Percentiles rank a stretch among this genome's conserved stretches.
These are phyloP conservation scores for Chorisops tibialis DNA, from an alignment of 2,888 invertebrate genomes.

Conservation along the genomic window DNA sequence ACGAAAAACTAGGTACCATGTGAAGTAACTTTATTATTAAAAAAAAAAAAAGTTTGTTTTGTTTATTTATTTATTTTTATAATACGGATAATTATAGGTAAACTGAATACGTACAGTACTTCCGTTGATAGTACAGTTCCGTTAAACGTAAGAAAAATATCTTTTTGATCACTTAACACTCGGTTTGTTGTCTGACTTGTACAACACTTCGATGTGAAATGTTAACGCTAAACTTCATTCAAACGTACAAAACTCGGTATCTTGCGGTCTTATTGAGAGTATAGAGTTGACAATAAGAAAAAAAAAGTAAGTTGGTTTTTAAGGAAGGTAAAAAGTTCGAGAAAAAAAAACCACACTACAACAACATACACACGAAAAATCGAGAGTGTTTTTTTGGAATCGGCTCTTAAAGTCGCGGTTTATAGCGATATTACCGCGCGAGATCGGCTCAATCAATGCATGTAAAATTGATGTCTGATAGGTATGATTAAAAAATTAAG, in stretches of 20 bases:
- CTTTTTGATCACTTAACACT: slow-evolving; percentile 25
- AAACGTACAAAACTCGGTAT: slow-evolving; percentile 36
- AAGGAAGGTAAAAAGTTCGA: slow-evolving; percentile 1
- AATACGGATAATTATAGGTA: background rate
- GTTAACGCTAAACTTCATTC: slow-evolving; percentile 35
- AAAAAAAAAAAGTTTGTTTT: no score
- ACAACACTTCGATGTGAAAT: slow-evolving; percentile 40
- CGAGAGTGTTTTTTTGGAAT: background rate
- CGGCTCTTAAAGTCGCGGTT: slow-evolving; percentile 4
- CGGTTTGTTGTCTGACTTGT: slow-evolving; percentile 36
- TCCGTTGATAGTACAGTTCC: slow-evolving; percentile 23
- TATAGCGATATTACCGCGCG: no score
- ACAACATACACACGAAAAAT: background rate
- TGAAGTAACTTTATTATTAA: no score
- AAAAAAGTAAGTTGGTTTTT: slow-evolving; percentile 17
- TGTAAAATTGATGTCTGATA: no score
- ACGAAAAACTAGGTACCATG: no score
- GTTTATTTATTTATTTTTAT: background rate
- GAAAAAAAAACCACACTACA: no score
- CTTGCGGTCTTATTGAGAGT: slow-evolving; percentile 3
- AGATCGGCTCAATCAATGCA: no score
- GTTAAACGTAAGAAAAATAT: slow-evolving; percentile 25
- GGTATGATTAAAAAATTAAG: no score
- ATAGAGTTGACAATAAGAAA: slow-evolving; percentile 20
- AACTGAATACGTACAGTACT: slow-evolving; percentile 21